Base-by-base conservation (phyloP, 2,113 vertebrate species). In the Axis porcinus region DNA sequence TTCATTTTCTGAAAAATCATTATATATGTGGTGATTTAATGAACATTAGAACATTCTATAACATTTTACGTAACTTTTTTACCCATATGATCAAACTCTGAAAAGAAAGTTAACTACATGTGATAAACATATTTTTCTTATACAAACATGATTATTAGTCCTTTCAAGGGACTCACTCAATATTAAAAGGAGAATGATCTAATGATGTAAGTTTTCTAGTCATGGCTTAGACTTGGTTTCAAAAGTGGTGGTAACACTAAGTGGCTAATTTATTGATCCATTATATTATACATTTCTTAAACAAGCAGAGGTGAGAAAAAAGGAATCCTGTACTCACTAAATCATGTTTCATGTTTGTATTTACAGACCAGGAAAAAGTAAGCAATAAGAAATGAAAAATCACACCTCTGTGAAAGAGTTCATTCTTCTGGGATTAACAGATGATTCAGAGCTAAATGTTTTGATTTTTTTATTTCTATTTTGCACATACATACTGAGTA, bases 381-480 rank as follows among this genome's bases (percentile, higher is more conserved):
- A 86, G n/a, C 16, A 81, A 7, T 27, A 86, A 93, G 30, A 76
- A 78, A 97, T 96, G 92, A 97, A 89, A 98, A 98, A 98, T 82
- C 85, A 89, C 15, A 97, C 95, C 70, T 67, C 82, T n/a, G 76
- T 89, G 25, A 97, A 2, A 6, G 95, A 98, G 45, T 98, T 98
- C 62, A 97, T 98, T 58, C 97, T 97, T 57, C 45, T 97, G 5
- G 97, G 93, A 88, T 87, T 98, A 58, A 96, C 98, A 91, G 60
- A 97, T 93, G 89, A 97, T 2, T 85, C 91, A 92, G 7, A 93
- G 12, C 36, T 97, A 54, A 96, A 97, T 40, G 14, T 95, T 87
- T 36, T 96, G 3, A 79, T 97, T 96, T 97, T 97, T 52, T 1
- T 95, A 33, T 96, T 97, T 94, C 82, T 97, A 28, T 86, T 97